Conservation (phyloP, 1,140 invertebrate species). For the Drosophila serrata region DNA sequence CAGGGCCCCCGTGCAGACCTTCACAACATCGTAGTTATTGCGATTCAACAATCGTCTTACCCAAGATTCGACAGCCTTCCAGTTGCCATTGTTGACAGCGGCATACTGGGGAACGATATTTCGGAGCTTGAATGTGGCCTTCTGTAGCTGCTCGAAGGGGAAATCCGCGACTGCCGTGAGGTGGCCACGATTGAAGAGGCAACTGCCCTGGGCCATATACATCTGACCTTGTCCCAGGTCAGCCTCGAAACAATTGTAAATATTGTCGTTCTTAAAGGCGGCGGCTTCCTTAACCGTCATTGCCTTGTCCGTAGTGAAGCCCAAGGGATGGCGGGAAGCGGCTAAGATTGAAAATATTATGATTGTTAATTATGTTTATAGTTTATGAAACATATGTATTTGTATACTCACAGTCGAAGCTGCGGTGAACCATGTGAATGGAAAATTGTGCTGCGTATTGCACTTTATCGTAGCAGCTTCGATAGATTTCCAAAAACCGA, state of each 20-base stretch:
- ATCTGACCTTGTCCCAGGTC: slow-evolving; percentile 22
- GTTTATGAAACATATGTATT: too few relatives aligned
- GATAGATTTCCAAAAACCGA: slow-evolving; percentile 43
- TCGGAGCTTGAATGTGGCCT: slow-evolving; percentile 27
- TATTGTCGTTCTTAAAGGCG: background rate
- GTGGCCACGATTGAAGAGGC: slow-evolving; percentile 54
- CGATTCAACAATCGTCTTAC: slow-evolving; percentile 10
- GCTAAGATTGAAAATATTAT: background rate
- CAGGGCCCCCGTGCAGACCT: slow-evolving; percentile 45
- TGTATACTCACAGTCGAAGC: slow-evolving; percentile 26
- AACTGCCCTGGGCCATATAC: background rate
- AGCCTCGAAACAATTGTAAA: slow-evolving; percentile 12
- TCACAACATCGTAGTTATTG: slow-evolving; percentile 5
- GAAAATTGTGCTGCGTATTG: slow-evolving; percentile 26
- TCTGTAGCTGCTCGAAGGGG: slow-evolving; percentile 20
- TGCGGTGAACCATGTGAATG: slow-evolving; percentile 25
- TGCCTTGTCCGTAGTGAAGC: background rate
- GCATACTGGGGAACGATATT: slow-evolving; percentile 46
- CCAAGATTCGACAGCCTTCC: slow-evolving; percentile 50
- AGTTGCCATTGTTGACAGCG: slow-evolving; percentile 49
- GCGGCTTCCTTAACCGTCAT: background rate
- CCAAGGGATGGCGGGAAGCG: too few relatives aligned
- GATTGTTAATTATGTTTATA: too few relatives aligned
- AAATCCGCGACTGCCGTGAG: slow-evolving; percentile 35
- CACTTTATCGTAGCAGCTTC: slow-evolving; percentile 28